Conservation (phyloP, 1,140 invertebrate species). For the Bombus soroeensis region DNA sequence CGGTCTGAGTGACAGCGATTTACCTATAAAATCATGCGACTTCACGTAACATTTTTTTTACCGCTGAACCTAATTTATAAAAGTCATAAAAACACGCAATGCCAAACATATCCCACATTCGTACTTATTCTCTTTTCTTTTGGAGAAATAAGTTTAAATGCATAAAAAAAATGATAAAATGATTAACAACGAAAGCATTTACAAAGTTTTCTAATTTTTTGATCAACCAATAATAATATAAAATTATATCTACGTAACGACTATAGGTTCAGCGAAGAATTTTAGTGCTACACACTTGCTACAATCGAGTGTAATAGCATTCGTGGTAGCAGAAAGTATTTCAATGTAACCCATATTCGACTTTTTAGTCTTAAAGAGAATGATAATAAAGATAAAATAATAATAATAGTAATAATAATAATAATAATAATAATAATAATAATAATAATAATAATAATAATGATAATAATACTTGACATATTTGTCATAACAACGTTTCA, state of each 20-base stretch:
- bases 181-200: conserved; percentile 7
- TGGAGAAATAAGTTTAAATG: conserved; percentile 33
- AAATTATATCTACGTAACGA: conserved; percentile 33
- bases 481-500: conserved; percentile 67
- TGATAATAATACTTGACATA: conserved; percentile 72
- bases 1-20: conserved; percentile 33
- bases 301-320: conserved; percentile 2
- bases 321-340: conserved; percentile 59
- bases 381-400: conserved; percentile 60
- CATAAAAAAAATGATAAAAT: conserved; percentile 28
- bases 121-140: neutral
- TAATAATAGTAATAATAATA: conserved; percentile 58
- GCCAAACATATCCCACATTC: conserved; percentile 25
- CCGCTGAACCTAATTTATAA: conserved; percentile 48
- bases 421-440: conserved; percentile 62
- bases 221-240: conserved; percentile 17
- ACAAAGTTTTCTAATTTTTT: conserved; percentile 10
- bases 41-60: conserved; percentile 25
- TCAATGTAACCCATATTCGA: conserved; percentile 68
- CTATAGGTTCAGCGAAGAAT: conserved; percentile 59
- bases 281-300: conserved; percentile 20
- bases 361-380: conserved; percentile 67
- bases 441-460: conserved; percentile 63
- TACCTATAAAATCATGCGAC: conserved; percentile 46
- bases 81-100: conserved; percentile 33